phyloP scores from a whole-genome alignment of 2,888 invertebrate species.

The Venustoraphidia nigricollis region DNA sequence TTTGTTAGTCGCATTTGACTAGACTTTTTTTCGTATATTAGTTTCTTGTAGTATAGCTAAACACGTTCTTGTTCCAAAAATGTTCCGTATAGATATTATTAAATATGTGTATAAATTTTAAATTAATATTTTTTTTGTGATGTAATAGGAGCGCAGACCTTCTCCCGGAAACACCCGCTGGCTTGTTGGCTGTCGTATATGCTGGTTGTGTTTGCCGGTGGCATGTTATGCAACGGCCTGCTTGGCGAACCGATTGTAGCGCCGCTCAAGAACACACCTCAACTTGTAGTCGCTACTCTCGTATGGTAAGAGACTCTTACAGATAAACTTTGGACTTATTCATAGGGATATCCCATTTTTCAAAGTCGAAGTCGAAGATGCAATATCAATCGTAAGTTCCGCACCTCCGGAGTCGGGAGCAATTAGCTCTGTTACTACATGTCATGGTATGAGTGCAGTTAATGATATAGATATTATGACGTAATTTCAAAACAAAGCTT shows the following conservation, averaged over 20 bases:
- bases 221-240: constrained; percentile 88
- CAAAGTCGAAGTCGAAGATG: not conserved
- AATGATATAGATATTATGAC: no score
- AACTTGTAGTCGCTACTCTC: constrained; percentile 77
- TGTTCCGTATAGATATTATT: not conserved
- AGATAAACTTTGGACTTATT: not conserved
- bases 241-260: constrained; percentile 92
- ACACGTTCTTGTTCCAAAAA: not conserved
- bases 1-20: no score
- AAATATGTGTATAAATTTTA: not conserved
- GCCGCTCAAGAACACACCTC: constrained; percentile 89
- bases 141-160: constrained; percentile 62
- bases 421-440: no score
- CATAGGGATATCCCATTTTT: not conserved
- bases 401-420: not conserved
- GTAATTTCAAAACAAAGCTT: no score
- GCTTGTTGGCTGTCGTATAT: constrained; percentile 97
- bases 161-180: constrained; percentile 92
- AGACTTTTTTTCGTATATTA: no score
- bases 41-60: not conserved
- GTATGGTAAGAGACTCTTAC: constrained; percentile 58
- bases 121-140: constrained; percentile 6
- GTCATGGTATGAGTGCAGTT: no score
- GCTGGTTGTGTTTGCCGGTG: constrained; percentile 94
- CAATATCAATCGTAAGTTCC: no score